Evolutionary conservation across 2,888 invertebrate genomes (phyloP).

Genomic region (Acanthosepion lycidas): DNA sequence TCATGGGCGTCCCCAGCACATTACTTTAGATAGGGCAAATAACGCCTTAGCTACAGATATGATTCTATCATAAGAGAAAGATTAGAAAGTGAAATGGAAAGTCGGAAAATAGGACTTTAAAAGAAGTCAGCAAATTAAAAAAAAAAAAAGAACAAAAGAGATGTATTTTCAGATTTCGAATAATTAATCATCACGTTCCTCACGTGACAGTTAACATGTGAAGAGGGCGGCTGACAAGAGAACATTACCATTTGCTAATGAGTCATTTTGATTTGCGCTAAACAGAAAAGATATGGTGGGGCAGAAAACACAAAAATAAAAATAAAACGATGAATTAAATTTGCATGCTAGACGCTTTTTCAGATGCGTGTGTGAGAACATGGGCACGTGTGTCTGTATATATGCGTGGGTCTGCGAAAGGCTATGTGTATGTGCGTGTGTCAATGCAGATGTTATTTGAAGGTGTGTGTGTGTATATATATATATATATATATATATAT

Average conservation of each 20-base stretch:
- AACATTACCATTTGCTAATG: neutral
- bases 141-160: neutral
- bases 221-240: neutral
- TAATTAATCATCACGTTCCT: neutral
- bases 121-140: neutral
- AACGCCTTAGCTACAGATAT: neutral
- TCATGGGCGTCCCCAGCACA: too few relatives aligned
- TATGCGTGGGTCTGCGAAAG: too few relatives aligned
- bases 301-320: neutral
- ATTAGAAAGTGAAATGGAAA: neutral
- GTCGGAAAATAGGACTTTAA: neutral
- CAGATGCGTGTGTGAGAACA: too few relatives aligned
- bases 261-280: neutral
- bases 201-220: slow-evolving; percentile 21
- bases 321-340: neutral
- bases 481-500: too few relatives aligned
- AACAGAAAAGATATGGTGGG: neutral
- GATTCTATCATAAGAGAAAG: neutral
- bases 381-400: too few relatives aligned
- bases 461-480: too few relatives aligned
- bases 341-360: neutral
- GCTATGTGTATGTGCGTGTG: too few relatives aligned
- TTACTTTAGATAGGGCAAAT: too few relatives aligned
- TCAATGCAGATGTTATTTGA: too few relatives aligned
- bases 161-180: neutral